phyloP scores from a whole-genome alignment of 2,113 vertebrate species.

The Phrynosoma blainvillii region DNA sequence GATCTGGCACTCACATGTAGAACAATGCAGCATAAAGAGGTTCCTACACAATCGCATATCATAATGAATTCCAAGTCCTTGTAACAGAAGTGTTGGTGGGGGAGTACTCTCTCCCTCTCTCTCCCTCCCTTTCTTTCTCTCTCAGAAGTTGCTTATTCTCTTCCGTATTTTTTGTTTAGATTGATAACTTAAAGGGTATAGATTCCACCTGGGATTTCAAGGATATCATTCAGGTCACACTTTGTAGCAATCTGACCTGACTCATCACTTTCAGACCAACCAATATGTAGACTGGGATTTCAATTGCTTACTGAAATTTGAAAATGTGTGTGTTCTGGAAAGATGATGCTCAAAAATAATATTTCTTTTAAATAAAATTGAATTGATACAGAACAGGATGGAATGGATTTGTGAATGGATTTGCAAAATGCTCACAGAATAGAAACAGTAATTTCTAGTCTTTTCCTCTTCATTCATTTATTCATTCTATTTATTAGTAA shows the following conservation, averaged over 20 bases:
- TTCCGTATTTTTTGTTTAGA: constrained; percentile 56
- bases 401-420: not conserved
- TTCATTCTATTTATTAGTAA: not conserved
- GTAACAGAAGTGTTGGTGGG: constrained; percentile 27
- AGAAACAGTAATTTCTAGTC: not conserved
- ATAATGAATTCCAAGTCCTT: constrained; percentile 68
- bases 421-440: not conserved
- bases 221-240: not conserved
- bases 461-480: too few relatives aligned
- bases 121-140: not conserved
- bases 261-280: not conserved
- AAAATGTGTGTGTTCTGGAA: too few relatives aligned
- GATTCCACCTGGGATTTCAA: not conserved
- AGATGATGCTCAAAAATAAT: not conserved
- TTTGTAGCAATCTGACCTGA: not conserved
- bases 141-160: constrained; percentile 45
- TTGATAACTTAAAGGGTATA: constrained; percentile 30
- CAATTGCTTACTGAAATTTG: not conserved
- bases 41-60: constrained; percentile 59
- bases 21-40: constrained; percentile 46
- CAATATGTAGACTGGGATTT: too few relatives aligned
- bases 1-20: constrained; percentile 63
- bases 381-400: not conserved
- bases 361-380: not conserved
- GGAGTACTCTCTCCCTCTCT: not conserved